Conservation (phyloP, 2,113 vertebrate species). For the Lycaon pictus region DNA sequence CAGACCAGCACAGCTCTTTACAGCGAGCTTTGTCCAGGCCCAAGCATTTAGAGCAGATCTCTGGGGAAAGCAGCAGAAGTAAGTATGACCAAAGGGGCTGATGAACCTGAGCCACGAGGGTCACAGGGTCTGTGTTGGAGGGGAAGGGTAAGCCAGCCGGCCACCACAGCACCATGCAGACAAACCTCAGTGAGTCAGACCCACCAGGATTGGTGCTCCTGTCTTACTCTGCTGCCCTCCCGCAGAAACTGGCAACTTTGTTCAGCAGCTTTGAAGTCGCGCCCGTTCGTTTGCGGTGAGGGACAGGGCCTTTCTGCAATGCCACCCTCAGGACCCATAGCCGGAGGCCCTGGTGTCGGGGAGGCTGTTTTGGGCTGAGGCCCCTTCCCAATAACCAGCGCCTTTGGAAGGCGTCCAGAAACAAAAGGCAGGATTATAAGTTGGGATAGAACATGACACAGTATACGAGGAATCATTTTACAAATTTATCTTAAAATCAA, state of each 20-base stretch:
- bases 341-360: not conserved
- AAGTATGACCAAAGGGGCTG: not conserved
- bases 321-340: not conserved
- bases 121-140: not conserved
- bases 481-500: slow-evolving; percentile 66
- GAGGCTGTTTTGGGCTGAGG: not conserved
- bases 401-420: not conserved
- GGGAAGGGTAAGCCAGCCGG: not conserved
- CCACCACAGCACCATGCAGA: not conserved
- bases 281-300: not conserved
- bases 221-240: not conserved
- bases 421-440: not conserved
- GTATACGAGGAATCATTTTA: slow-evolving; percentile 6
- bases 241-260: not conserved
- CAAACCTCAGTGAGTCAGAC: not conserved
- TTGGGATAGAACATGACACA: not conserved
- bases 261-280: not conserved
- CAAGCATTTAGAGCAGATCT: not conserved
- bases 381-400: not conserved
- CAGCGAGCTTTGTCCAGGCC: slow-evolving; percentile 24
- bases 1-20: not conserved
- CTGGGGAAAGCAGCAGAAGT: slow-evolving; percentile 29
- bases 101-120: not conserved
- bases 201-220: not conserved
- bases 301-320: not conserved